phyloP scores from a whole-genome alignment of 2,113 vertebrate species.

The Gallinago paraguaiae region DNA sequence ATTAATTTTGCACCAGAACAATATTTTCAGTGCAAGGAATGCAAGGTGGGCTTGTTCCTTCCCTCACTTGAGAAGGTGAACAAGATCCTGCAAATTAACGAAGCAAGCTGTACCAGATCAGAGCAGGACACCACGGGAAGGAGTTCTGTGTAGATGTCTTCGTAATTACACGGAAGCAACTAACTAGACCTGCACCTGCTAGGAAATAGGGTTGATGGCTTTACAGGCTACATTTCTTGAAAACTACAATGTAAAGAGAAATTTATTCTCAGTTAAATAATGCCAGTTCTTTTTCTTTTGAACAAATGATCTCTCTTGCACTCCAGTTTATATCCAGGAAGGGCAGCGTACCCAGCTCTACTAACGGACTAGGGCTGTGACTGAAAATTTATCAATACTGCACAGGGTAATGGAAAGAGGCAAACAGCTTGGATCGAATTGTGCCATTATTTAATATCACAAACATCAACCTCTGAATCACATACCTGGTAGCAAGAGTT shows the following conservation, averaged over 20 bases:
- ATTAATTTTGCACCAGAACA: background rate
- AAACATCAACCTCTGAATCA: background rate
- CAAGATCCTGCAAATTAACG: background rate
- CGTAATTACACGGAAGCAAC: background rate
- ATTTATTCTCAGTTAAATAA: background rate
- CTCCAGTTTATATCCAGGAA: background rate
- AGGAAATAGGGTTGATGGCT: background rate
- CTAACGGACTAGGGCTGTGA: background rate
- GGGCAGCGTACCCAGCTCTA: background rate
- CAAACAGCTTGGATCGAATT: slow-evolving; percentile 26
- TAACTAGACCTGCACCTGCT: background rate
- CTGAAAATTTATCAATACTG: background rate
- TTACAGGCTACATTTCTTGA: background rate
- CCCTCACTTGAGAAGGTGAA: background rate
- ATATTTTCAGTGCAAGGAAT: background rate
- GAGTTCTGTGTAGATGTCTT: background rate
- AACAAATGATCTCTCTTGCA: background rate
- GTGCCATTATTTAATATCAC: background rate
- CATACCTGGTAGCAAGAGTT: background rate
- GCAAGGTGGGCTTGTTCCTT: background rate
- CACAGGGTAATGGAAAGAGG: background rate
- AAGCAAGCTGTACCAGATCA: background rate
- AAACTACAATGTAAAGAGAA: background rate
- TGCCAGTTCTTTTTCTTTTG: background rate
- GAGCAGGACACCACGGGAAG: background rate